These are phyloP conservation scores for Nematolebias whitei DNA, from an alignment of 2,113 vertebrate genomes.

Conservation along the genomic window DNA sequence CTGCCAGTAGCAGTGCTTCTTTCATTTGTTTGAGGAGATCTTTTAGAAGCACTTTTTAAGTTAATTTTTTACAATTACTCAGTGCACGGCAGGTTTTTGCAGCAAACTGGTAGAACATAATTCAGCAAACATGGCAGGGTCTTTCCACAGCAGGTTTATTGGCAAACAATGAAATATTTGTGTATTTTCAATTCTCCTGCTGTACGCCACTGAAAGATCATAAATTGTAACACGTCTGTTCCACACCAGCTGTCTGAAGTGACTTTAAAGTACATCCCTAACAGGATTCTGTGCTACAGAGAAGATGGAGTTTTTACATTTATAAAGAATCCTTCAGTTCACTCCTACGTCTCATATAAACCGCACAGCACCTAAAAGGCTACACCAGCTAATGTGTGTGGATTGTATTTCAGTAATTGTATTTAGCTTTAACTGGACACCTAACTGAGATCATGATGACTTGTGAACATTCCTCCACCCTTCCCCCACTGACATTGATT, in stretches of 20 bases:
- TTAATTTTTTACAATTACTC: too few relatives aligned
- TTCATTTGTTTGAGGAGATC: too few relatives aligned
- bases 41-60: too few relatives aligned
- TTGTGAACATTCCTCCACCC: not conserved
- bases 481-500: not conserved
- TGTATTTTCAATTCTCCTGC: not conserved
- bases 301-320: conserved; percentile 19
- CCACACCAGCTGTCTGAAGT: conserved; percentile 9
- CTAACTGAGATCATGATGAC: conserved; percentile 17
- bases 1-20: not conserved
- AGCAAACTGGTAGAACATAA: too few relatives aligned
- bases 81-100: too few relatives aligned
- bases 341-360: not conserved
- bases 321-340: conserved; percentile 4
- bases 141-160: not conserved
- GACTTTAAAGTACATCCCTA: conserved; percentile 25
- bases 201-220: not conserved
- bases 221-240: conserved; percentile 7
- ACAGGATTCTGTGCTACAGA: conserved; percentile 22
- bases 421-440: conserved; percentile 4
- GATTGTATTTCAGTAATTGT: conserved; percentile 29
- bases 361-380: conserved; percentile 18
- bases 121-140: not conserved
- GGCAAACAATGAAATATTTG: not conserved
- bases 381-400: conserved; percentile 15